Percentiles rank a stretch among this genome's conserved stretches.
Conservation (phyloP, 1,140 invertebrate genomes). For the Coelopa frigida region DNA sequence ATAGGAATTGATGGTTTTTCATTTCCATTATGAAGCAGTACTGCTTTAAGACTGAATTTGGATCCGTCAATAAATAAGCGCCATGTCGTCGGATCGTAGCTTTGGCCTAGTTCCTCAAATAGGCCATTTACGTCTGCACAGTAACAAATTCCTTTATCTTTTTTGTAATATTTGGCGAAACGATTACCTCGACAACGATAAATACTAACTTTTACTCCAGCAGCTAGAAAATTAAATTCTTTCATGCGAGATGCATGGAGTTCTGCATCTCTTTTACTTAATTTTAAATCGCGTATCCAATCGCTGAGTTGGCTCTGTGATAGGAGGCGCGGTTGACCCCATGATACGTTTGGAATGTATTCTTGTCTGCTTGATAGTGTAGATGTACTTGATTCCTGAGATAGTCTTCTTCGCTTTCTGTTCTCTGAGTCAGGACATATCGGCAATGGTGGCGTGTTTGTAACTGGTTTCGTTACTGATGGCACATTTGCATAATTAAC, state of each 20-base stretch:
- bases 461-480: too few relatives aligned
- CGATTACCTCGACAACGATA: slow-evolving; percentile 7
- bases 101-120: slow-evolving; percentile 19
- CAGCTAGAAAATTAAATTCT: slow-evolving; percentile 9
- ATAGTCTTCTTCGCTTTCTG: too few relatives aligned
- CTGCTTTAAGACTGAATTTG: slow-evolving; percentile 39
- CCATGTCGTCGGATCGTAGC: slow-evolving; percentile 17
- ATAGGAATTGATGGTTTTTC: slow-evolving; percentile 27
- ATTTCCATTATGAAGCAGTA: slow-evolving; percentile 43
- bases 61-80: slow-evolving; percentile 37
- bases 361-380: too few relatives aligned
- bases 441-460: too few relatives aligned
- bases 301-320: slow-evolving; percentile 35
- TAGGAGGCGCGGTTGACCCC: too few relatives aligned
- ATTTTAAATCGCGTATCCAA: slow-evolving; percentile 23
- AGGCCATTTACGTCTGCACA: slow-evolving; percentile 32
- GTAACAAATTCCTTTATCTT: slow-evolving; percentile 21
- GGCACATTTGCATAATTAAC: too few relatives aligned
- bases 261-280: slow-evolving; percentile 24
- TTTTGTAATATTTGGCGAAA: slow-evolving; percentile 21
- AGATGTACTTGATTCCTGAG: too few relatives aligned
- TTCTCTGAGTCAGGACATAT: too few relatives aligned
- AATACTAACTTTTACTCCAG: not conserved
- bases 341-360: too few relatives aligned
- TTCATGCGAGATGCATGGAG: slow-evolving; percentile 25